A percentile compares a stretch with the other conserved stretches of the same genome.
Conservation (phyloP, 1,140 invertebrate genomes). For the Bacillus rossius region DNA sequence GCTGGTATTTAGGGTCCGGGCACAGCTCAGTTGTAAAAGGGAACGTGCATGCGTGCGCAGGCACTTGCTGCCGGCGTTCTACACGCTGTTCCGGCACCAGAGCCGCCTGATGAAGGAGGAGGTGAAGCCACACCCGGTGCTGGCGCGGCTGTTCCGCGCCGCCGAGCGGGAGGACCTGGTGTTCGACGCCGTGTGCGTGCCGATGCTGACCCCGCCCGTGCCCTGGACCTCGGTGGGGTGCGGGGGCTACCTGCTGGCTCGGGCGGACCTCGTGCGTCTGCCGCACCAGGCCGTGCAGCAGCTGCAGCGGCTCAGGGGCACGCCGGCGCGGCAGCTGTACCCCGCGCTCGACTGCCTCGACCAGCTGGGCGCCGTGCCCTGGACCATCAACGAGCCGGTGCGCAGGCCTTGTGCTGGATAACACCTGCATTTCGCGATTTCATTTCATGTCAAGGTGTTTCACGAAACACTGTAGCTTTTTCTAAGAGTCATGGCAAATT, state of each 20-base stretch:
- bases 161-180: slow-evolving; percentile 58
- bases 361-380: slow-evolving; percentile 82
- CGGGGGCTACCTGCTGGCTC: slow-evolving; percentile 72
- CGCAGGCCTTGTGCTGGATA: slow-evolving; percentile 17
- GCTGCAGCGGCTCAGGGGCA: slow-evolving; percentile 51
- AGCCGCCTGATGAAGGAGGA: slow-evolving; percentile 60
- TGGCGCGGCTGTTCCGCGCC: slow-evolving; percentile 60
- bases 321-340: slow-evolving; percentile 57
- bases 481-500: no score
- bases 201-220: slow-evolving; percentile 71
- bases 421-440: no score
- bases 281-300: slow-evolving; percentile 52
- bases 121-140: slow-evolving; percentile 76
- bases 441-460: no score
- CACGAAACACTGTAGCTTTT: no score
- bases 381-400: slow-evolving; percentile 82
- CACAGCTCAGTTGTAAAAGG: no score
- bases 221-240: slow-evolving; percentile 64
- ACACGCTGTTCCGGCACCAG: slow-evolving; percentile 68
- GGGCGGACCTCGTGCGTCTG: slow-evolving; percentile 56
- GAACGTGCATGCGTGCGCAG: no score
- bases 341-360: slow-evolving; percentile 88
- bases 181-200: slow-evolving; percentile 63
- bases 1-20: no score
- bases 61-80: slow-evolving; percentile 69